Evolutionary conservation across 2,888 invertebrate genomes (phyloP).

Genomic region (Actias luna): DNA sequence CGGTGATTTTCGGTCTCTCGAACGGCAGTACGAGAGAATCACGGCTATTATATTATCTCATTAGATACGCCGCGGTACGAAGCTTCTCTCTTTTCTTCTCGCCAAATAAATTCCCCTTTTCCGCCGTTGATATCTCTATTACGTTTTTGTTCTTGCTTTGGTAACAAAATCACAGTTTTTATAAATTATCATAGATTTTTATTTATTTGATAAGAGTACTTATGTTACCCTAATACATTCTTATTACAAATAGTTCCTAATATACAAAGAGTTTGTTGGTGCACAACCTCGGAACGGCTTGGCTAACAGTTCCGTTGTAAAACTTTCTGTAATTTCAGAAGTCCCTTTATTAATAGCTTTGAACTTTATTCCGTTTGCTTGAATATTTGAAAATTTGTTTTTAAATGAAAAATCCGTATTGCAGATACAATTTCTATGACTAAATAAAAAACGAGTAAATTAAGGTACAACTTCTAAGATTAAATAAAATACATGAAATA

Average conservation of each 20-base stretch:
- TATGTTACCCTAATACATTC: constrained; percentile 64
- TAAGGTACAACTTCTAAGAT: not conserved
- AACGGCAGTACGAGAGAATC: constrained; percentile 69
- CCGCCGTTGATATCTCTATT: constrained; percentile 60
- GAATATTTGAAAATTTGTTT: constrained; percentile 6
- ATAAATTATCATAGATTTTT: not conserved
- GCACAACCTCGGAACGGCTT: constrained; percentile 67
- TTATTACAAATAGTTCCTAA: constrained; percentile 75
- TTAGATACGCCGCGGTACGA: constrained; percentile 73
- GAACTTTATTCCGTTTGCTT: constrained; percentile 46
- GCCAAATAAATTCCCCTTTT: constrained; percentile 72
- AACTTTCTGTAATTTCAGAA: constrained; percentile 76
- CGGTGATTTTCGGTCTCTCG: constrained; percentile 70
- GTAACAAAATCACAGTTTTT: not conserved
- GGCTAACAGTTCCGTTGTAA: constrained; percentile 59
- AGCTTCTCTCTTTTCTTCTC: constrained; percentile 60
- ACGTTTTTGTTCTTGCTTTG: constrained; percentile 19
- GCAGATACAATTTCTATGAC: not conserved
- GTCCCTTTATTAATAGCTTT: constrained; percentile 75
- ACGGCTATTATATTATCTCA: constrained; percentile 80
- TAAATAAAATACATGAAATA: constrained; percentile 1
- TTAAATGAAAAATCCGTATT: constrained; percentile 3
- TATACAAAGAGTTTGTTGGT: constrained; percentile 73
- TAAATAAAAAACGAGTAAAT: too few species aligned
- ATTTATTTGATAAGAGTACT: constrained; percentile 26